Evolutionary conservation across 2,888 invertebrate species (phyloP).

Genomic region (Drosophila histrio): DNA sequence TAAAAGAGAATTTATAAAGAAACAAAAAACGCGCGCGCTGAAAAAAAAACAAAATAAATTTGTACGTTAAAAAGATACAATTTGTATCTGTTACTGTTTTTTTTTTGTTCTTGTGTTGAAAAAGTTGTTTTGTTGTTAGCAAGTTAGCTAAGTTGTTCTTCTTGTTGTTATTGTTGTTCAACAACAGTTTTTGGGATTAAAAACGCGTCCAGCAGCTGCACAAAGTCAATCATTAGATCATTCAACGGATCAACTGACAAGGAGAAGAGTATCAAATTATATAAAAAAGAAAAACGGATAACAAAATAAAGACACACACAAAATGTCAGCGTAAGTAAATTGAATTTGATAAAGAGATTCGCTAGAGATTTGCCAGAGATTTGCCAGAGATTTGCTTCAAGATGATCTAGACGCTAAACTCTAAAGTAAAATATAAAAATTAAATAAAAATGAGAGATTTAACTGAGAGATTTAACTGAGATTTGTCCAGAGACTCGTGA

Average conservation of each 20-base stretch:
- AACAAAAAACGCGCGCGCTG: constrained; percentile 36
- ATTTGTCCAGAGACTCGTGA: neutral
- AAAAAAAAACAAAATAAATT: constrained; percentile 19
- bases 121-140: constrained; percentile 3
- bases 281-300: neutral
- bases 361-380: constrained; percentile 11
- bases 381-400: neutral
- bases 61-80: neutral
- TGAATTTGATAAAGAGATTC: constrained; percentile 12
- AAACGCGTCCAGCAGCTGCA: neutral
- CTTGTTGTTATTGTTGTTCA: neutral
- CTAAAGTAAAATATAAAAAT: neutral
- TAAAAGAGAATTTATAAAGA: neutral
- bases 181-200: constrained; percentile 6
- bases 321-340: constrained; percentile 49
- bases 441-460: no score
- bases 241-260: neutral
- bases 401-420: no score
- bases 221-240: neutral
- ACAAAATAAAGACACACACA: neutral
- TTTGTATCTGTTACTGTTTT: constrained; percentile 3
- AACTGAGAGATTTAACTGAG: neutral
- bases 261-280: neutral
- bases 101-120: constrained; percentile 22
- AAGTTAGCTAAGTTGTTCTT: neutral